Percentiles rank a stretch among this genome's conserved stretches.
phyloP scores from a whole-genome alignment of 64 coral and sea anemone species.

The Orbicella faveolata region DNA sequence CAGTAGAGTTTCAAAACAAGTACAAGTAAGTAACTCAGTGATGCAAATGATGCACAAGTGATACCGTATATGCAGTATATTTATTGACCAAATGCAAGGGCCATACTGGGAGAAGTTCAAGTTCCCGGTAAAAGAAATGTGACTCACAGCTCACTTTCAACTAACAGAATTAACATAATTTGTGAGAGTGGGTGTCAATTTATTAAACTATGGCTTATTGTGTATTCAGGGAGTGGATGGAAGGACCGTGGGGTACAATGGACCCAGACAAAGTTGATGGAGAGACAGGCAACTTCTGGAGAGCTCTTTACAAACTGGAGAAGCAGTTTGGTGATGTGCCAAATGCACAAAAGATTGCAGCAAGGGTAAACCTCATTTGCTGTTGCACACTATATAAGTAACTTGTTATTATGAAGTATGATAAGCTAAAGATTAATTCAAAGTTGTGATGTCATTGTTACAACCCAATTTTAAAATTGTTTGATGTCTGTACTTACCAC shows the following conservation, averaged over 20 bases:
- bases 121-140: too few species aligned
- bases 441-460: too few species aligned
- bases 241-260: slow-evolving; percentile 93
- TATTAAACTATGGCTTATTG: not conserved
- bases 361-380: slow-evolving; percentile 47
- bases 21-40: slow-evolving; percentile 75
- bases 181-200: too few species aligned
- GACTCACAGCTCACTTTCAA: too few species aligned
- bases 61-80: too few species aligned
- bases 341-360: slow-evolving; percentile 82
- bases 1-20: slow-evolving; percentile 98
- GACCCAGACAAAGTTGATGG: slow-evolving; percentile 96
- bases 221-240: slow-evolving; percentile 93
- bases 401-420: not conserved
- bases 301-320: slow-evolving; percentile 95
- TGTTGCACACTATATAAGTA: not conserved
- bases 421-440: too few species aligned
- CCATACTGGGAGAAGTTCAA: too few species aligned
- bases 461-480: too few species aligned
- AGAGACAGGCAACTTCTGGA: slow-evolving; percentile 98
- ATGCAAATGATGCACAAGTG: not conserved
- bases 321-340: slow-evolving; percentile 89
- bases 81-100: too few species aligned
- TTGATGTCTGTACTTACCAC: too few species aligned
- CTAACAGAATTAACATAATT: too few species aligned